A percentile compares a stretch with the other conserved stretches of the same genome.
Conservation (phyloP, 2,113 vertebrate species). For the Scomber colias region DNA sequence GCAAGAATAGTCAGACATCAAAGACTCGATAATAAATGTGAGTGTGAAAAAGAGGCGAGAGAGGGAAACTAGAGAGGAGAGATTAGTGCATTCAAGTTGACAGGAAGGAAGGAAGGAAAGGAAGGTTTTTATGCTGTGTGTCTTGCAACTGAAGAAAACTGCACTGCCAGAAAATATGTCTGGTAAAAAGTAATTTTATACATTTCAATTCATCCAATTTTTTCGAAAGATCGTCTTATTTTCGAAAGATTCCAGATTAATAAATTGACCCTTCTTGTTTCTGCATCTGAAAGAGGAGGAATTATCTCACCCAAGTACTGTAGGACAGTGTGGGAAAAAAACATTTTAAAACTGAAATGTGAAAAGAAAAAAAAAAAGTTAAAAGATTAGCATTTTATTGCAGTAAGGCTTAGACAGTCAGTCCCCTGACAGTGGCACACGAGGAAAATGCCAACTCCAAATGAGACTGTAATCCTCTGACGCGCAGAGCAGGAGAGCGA, state of each 20-base stretch:
- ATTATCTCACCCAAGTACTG: neutral
- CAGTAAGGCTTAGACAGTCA: slow-evolving; percentile 14
- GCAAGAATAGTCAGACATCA: slow-evolving; percentile 46
- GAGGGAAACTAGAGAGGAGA: neutral
- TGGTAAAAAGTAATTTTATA: neutral
- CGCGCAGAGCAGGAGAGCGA: slow-evolving; percentile 33
- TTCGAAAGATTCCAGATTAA: neutral
- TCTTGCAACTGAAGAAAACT: slow-evolving; percentile 1
- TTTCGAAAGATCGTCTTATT: neutral
- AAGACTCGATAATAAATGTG: slow-evolving; percentile 39
- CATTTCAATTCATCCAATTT: neutral
- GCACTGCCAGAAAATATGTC: neutral
- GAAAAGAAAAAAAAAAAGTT: neutral
- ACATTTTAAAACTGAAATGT: neutral
- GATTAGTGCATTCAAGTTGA: slow-evolving; percentile 34
- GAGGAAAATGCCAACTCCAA: slow-evolving; percentile 44
- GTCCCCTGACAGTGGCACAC: slow-evolving; percentile 37
- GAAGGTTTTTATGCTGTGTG: neutral
- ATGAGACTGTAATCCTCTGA: slow-evolving; percentile 67
- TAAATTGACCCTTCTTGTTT: slow-evolving; percentile 6
- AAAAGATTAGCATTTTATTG: slow-evolving; percentile 29
- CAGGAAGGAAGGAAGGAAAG: slow-evolving; percentile 4
- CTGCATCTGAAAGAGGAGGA: neutral
- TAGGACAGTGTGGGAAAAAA: neutral
- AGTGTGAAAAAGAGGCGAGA: slow-evolving; percentile 4